These are phyloP conservation scores for Toxotes jaculatrix DNA, from an alignment of 2,113 vertebrate species.

Conservation along the genomic window DNA sequence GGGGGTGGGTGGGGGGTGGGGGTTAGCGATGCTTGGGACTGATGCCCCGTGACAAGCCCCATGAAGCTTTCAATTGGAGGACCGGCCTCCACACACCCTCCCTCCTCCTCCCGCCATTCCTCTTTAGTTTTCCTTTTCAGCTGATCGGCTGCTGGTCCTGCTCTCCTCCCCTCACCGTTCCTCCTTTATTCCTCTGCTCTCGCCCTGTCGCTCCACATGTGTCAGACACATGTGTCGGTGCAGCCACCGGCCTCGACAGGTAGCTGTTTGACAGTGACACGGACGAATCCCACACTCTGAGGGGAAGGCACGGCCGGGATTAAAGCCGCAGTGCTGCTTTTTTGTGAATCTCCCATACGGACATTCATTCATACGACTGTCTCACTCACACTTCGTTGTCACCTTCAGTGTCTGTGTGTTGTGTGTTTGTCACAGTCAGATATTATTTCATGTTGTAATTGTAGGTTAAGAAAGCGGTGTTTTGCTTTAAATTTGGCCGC, in stretches of 20 bases:
- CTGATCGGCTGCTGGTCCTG: conserved; percentile 37
- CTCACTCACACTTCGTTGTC: neutral
- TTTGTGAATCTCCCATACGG: neutral
- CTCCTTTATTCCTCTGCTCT: conserved; percentile 35
- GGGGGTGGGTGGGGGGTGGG: neutral
- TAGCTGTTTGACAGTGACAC: conserved; percentile 62
- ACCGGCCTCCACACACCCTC: conserved; percentile 35
- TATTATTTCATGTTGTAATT: conserved; percentile 12
- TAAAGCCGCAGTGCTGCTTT: conserved; percentile 13
- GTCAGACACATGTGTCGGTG: conserved; percentile 64
- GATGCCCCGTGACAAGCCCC: conserved; percentile 81
- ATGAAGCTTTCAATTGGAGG: conserved; percentile 64
- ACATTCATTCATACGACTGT: conserved; percentile 15
- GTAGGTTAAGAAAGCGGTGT: neutral
- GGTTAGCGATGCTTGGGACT: conserved; percentile 61
- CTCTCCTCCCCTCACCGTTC: conserved; percentile 36
- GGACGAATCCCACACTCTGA: conserved; percentile 27
- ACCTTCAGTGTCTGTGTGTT: conserved; percentile 18
- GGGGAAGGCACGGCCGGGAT: conserved; percentile 9
- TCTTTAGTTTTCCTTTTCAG: conserved; percentile 57
- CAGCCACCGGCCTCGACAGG: conserved; percentile 37
- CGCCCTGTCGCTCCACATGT: conserved; percentile 66
- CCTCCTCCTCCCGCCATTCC: conserved; percentile 47
- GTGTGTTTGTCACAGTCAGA: conserved; percentile 5
- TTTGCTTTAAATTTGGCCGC: conserved; percentile 27